Base-by-base conservation (phyloP, 2,888 invertebrate species). In the Branchellion lobata region DNA sequence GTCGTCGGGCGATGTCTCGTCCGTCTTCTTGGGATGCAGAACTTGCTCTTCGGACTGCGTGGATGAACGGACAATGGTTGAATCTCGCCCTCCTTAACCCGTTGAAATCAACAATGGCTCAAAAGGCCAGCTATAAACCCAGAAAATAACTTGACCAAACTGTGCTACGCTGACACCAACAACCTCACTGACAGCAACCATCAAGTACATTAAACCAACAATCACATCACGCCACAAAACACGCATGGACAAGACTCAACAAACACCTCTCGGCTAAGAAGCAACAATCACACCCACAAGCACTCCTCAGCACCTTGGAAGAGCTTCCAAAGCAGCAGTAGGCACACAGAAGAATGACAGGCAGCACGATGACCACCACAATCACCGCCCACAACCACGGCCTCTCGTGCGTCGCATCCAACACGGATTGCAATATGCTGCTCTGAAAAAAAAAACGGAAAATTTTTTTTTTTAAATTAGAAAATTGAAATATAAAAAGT, bases 321-420 rank as follows among this genome's bases (percentile, higher is more conserved):
- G 86, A 85, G 78, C 85, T 83, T 24, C 61, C 61, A 74, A 86
- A 85, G 81, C 93, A 95, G 90, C 94, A 94, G 87, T 92, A 91
- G 88, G 94, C 94, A 85, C 94, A 90, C 86, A 93, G 87, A 85
- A 93, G 89, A 78, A 93, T 92, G 85, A 96, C 90, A 74, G 95
- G 91, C 80, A 95, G 88, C 85, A 93, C 92, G 85, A 92, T 88
- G 80, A 91, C 91, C 83, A 95, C 88, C 85, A 94, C 90, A 89
- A 93, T 93, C 78, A 94, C 92, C 73, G 91, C 94, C 93, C 94
- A 96, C 84, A 95, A 90, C 93, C 95, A 94, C 53, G 97, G 97
- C 87, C 94, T 91, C 82, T 94, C 93, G 85, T 92, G 92, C 81
- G 94, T 93, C 86, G 92, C 92, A 87, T 91, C 91, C 85, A 94